These are phyloP conservation scores for Pipistrellus kuhlii DNA, from an alignment of 2,797 vertebrate species.

Conservation along the genomic window DNA sequence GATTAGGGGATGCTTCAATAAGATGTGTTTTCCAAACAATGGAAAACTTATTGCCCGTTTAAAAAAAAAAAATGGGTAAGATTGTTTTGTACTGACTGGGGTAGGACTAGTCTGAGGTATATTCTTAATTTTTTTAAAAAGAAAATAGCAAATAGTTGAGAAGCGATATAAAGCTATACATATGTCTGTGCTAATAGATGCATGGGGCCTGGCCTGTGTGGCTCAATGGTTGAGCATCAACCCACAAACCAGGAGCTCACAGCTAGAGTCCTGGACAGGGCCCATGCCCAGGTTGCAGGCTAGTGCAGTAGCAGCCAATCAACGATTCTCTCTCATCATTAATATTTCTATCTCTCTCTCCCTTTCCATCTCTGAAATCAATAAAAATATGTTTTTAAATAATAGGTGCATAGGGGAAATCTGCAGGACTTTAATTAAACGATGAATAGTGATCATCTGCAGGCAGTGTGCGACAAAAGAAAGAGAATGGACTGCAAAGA, in stretches of 20 bases:
- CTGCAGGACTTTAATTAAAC: neutral
- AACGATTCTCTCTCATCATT: too few relatives aligned
- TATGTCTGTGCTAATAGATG: neutral
- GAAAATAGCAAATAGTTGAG: neutral
- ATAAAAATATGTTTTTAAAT: neutral
- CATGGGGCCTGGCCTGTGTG: too few relatives aligned
- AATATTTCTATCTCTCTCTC: too few relatives aligned
- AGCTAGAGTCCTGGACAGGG: too few relatives aligned
- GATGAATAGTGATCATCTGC: neutral
- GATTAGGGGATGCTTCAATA: neutral
- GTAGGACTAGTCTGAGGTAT: neutral
- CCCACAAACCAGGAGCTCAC: too few relatives aligned
- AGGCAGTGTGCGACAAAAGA: neutral
- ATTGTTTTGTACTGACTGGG: neutral
- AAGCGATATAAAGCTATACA: neutral
- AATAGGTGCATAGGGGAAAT: neutral
- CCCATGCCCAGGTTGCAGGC: too few relatives aligned
- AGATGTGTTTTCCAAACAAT: conserved; percentile 30
- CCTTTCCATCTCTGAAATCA: too few relatives aligned
- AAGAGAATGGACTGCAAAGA: neutral
- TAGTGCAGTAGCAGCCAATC: too few relatives aligned
- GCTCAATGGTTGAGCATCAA: too few relatives aligned
- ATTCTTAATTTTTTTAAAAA: neutral
- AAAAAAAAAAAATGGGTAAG: conserved; percentile 38
- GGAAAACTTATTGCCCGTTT: neutral